These are phyloP conservation scores for Streblospio benedicti DNA, from an alignment of 1,140 invertebrate species.

Conservation along the genomic window DNA sequence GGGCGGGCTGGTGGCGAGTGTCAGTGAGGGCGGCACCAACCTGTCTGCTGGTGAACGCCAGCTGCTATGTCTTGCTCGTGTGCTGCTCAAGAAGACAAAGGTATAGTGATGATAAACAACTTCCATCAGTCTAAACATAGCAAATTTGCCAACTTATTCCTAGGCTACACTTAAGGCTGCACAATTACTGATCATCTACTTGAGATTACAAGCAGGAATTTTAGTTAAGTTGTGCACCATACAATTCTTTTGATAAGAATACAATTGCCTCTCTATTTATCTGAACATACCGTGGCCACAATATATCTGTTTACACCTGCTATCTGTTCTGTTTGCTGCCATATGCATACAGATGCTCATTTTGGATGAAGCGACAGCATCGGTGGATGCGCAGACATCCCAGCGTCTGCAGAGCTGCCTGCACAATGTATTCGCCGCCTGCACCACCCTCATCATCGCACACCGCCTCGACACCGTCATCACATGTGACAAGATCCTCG, in stretches of 20 bases:
- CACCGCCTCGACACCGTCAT: slow-evolving; percentile 37
- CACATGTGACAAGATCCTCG: slow-evolving; percentile 5
- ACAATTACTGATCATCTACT: too few species aligned
- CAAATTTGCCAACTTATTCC: too few species aligned
- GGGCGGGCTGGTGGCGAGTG: too few species aligned
- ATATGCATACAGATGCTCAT: slow-evolving; percentile 47
- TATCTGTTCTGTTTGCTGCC: background rate
- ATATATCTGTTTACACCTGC: too few species aligned
- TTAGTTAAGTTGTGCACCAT: too few species aligned
- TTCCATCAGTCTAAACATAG: too few species aligned
- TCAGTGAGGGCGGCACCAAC: slow-evolving; percentile 47
- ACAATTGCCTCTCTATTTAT: too few species aligned
- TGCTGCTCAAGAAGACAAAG: slow-evolving; percentile 53
- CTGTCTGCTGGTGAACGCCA: slow-evolving; percentile 75
- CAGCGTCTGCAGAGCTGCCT: slow-evolving; percentile 47
- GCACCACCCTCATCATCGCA: slow-evolving; percentile 50
- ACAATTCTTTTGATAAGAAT: too few species aligned
- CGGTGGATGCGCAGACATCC: slow-evolving; percentile 53
- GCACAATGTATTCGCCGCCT: slow-evolving; percentile 42
- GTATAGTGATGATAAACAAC: too few species aligned
- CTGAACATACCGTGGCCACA: too few species aligned
- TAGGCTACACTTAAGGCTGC: too few species aligned
- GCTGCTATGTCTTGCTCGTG: slow-evolving; percentile 75
- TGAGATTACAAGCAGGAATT: too few species aligned
- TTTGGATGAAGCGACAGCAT: slow-evolving; percentile 50